Conservation (phyloP, 2,113 vertebrate species). For the Prionailurus bengalensis region DNA sequence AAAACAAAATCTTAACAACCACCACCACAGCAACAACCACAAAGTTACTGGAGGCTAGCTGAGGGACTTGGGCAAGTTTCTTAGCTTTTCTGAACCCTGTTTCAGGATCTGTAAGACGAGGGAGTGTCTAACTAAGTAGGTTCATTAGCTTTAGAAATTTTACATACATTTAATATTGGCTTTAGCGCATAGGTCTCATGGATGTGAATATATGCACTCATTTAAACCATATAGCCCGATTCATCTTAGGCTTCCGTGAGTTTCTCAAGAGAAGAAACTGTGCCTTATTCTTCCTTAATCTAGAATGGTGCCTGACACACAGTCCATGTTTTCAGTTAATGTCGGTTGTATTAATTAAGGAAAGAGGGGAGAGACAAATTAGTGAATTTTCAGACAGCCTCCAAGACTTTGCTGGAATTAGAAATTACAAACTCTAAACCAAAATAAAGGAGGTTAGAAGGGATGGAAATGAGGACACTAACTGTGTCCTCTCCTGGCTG, state of each 20-base stretch:
- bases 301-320: not conserved
- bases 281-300: not conserved
- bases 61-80: not conserved
- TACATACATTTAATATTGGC: accelerated
- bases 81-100: not conserved
- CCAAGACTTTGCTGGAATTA: not conserved
- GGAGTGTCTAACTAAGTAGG: not conserved
- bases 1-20: no score
- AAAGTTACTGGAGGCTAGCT: not conserved
- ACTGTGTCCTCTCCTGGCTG: not conserved
- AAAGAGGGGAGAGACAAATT: not conserved
- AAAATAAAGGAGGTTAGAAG: not conserved
- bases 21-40: no score
- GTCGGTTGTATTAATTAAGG: not conserved
- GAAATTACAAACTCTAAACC: not conserved
- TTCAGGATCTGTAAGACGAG: not conserved
- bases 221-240: not conserved
- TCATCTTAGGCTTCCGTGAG: not conserved
- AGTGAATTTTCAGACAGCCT: not conserved
- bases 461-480: not conserved
- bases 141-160: not conserved
- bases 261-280: not conserved
- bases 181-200: not conserved
- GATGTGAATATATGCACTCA: not conserved
- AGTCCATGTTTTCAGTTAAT: not conserved